Conservation (phyloP, 2,888 invertebrate species). For the Teleogryllus oceanicus region DNA sequence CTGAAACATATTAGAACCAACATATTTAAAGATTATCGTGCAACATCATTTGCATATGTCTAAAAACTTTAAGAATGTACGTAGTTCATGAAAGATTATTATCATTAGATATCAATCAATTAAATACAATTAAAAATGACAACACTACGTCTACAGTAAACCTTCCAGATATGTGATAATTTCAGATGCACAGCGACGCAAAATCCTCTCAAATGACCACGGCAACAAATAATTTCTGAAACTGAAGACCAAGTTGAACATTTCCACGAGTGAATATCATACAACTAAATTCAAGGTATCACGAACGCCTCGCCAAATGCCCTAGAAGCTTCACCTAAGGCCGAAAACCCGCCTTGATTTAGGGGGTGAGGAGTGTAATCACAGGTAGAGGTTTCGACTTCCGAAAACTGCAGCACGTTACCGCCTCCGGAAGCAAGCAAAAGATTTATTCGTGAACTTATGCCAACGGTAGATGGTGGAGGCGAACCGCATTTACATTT, state of each 20-base stretch:
- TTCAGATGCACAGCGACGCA: no score
- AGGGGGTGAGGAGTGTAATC: constrained; percentile 5
- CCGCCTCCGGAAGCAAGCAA: background rate
- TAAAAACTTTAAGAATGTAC: no score
- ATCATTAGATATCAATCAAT: no score
- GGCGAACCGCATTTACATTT: background rate
- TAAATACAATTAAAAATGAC: no score
- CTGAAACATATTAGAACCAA: no score
- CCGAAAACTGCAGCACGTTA: background rate
- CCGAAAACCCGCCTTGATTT: background rate
- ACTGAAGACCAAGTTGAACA: background rate
- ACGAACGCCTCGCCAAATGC: background rate
- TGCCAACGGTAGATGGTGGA: background rate
- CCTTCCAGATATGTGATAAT: no score
- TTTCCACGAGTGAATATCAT: background rate
- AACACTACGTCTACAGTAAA: no score
- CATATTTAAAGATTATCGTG: no score
- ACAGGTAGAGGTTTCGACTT: constrained; percentile 6
- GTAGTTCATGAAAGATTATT: no score
- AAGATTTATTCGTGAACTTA: constrained; percentile 10
- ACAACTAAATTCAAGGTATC: background rate
- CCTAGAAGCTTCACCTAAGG: background rate
- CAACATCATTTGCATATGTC: no score
- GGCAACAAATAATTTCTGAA: background rate
- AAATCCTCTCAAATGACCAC: no score